Conservation (phyloP, 2,797 vertebrate genomes). For the Ispidina lecontei region DNA sequence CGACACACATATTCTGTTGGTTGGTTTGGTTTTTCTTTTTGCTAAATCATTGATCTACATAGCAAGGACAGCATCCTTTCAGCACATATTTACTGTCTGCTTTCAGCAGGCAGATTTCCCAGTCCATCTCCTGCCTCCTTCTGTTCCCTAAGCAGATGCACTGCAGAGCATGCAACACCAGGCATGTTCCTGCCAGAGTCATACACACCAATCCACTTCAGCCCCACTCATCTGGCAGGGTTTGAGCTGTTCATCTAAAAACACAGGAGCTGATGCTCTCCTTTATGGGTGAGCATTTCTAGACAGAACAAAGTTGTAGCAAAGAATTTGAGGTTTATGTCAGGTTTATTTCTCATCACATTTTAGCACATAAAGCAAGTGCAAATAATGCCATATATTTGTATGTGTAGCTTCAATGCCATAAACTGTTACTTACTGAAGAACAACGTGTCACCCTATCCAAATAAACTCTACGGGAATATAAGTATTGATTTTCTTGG, state of each 20-base stretch:
- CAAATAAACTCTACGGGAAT: conserved; percentile 31
- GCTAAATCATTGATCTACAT: not conserved
- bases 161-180: not conserved
- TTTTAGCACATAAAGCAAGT: not conserved
- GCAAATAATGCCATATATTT: conserved; percentile 1
- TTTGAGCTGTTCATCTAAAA: not conserved
- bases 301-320: not conserved
- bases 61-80: not conserved
- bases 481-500: conserved; percentile 28
- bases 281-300: not conserved
- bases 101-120: not conserved
- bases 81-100: not conserved
- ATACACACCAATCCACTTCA: not conserved
- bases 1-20: not conserved
- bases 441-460: conserved; percentile 25
- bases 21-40: not conserved
- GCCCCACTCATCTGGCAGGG: not conserved
- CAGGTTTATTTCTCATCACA: not conserved
- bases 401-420: not conserved
- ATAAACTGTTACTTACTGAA: conserved; percentile 7
- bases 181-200: not conserved
- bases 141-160: not conserved
- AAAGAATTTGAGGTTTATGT: not conserved
- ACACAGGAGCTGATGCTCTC: not conserved
- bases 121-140: not conserved